Conservation (phyloP, 2,888 invertebrate species). For the Tolmerus cingulatus region DNA sequence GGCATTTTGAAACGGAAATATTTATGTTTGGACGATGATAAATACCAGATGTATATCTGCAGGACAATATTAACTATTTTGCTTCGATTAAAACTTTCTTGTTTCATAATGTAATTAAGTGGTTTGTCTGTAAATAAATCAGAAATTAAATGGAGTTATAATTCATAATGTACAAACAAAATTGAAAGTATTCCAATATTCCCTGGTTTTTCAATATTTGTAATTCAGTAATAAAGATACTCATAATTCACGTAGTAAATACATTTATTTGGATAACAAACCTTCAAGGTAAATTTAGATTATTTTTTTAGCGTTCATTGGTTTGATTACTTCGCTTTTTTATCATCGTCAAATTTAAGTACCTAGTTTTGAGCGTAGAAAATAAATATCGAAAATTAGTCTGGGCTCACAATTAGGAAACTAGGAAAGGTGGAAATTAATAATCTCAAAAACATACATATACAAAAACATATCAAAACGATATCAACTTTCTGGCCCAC, state of each 20-base stretch:
- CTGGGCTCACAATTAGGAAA: too few relatives aligned
- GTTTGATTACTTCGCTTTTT: too few relatives aligned
- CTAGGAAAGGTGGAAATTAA: too few relatives aligned
- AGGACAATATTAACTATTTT: background rate
- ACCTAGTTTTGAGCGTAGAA: too few relatives aligned
- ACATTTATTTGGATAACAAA: too few relatives aligned
- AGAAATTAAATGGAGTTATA: background rate
- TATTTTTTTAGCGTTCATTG: too few relatives aligned
- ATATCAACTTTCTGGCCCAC: too few relatives aligned
- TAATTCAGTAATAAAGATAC: background rate
- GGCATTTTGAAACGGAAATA: slow-evolving; percentile 23
- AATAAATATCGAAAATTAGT: too few relatives aligned
- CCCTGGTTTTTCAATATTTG: background rate
- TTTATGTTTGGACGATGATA: slow-evolving; percentile 6
- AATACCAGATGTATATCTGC: background rate
- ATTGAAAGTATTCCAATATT: background rate
- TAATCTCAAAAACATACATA: too few relatives aligned
- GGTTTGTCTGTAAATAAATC: background rate
- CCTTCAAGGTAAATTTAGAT: too few relatives aligned
- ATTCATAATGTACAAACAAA: background rate
- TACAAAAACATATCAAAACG: too few relatives aligned
- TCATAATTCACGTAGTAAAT: background rate
- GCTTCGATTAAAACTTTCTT: background rate
- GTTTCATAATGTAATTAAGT: background rate
- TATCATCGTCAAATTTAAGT: too few relatives aligned